Conservation (phyloP, 2,888 invertebrate species). For the Cheilosia pagana region DNA sequence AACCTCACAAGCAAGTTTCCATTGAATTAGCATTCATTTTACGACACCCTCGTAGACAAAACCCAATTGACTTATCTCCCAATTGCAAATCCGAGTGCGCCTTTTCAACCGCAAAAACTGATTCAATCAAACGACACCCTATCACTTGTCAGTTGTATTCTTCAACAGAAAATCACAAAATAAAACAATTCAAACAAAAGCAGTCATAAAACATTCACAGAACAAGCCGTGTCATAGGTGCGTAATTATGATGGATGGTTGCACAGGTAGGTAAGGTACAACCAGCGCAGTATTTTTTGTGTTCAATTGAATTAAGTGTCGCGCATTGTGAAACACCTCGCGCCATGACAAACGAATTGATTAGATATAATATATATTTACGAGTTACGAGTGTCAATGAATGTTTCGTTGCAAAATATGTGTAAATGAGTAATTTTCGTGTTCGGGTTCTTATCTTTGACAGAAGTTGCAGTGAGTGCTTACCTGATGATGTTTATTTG, state of each 20-base stretch:
- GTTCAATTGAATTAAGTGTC: slow-evolving; percentile 13
- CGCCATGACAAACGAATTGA: slow-evolving; percentile 26
- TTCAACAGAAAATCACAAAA: background rate
- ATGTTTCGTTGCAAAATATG: background rate
- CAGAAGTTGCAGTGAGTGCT: no score
- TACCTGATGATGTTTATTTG: no score
- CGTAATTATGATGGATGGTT: slow-evolving; percentile 39
- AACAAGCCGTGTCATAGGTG: slow-evolving; percentile 30
- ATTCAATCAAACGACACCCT: background rate
- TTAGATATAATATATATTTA: slow-evolving; percentile 23
- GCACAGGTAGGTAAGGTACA: background rate
- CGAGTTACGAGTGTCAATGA: background rate
- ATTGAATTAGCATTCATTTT: background rate
- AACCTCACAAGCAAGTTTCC: background rate
- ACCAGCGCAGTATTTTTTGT: background rate
- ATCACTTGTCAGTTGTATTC: slow-evolving; percentile 1
- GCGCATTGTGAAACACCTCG: slow-evolving; percentile 6
- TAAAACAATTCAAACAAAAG: background rate
- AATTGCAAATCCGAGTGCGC: background rate
- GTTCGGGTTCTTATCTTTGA: background rate
- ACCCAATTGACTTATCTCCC: background rate
- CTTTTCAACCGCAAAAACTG: background rate
- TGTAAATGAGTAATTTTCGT: background rate
- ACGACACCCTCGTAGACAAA: background rate
- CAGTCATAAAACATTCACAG: background rate